Percentiles rank a stretch among this genome's conserved stretches.
Conservation (phyloP, 2,113 vertebrate species). For the Psilopsiagon aurifrons region DNA sequence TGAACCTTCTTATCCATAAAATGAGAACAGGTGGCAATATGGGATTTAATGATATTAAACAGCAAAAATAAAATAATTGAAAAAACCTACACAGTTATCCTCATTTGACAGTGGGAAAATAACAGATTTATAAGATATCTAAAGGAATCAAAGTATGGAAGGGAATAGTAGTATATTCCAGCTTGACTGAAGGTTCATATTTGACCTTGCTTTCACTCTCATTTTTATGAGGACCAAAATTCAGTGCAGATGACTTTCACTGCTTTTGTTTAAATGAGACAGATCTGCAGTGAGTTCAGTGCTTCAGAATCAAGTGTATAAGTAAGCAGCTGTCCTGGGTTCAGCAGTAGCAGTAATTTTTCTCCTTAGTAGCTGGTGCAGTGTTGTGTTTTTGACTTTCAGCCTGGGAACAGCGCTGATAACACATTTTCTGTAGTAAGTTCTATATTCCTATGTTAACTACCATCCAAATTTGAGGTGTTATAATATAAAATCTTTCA, state of each 20-base stretch:
- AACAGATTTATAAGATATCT: background rate
- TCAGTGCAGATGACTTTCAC: background rate
- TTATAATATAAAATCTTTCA: background rate
- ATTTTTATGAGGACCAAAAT: background rate
- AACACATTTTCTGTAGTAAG: background rate
- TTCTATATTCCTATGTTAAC: background rate
- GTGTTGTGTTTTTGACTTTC: background rate
- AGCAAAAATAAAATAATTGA: background rate
- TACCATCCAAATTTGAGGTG: background rate
- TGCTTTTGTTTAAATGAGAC: background rate
- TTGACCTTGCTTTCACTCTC: background rate
- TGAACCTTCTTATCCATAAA: background rate
- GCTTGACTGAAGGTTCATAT: background rate
- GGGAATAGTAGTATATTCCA: background rate
- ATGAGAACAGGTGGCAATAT: background rate
- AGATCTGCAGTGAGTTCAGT: background rate
- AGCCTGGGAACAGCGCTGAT: background rate
- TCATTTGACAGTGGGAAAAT: background rate
- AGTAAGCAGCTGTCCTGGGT: background rate
- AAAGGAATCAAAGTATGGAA: background rate
- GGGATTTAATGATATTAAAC: background rate
- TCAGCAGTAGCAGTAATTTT: background rate
- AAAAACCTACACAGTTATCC: rapidly evolving
- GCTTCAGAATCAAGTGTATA: background rate
- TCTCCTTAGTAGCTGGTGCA: background rate